phyloP scores from a whole-genome alignment of 2,113 vertebrate genomes.

The Sula dactylatra region DNA sequence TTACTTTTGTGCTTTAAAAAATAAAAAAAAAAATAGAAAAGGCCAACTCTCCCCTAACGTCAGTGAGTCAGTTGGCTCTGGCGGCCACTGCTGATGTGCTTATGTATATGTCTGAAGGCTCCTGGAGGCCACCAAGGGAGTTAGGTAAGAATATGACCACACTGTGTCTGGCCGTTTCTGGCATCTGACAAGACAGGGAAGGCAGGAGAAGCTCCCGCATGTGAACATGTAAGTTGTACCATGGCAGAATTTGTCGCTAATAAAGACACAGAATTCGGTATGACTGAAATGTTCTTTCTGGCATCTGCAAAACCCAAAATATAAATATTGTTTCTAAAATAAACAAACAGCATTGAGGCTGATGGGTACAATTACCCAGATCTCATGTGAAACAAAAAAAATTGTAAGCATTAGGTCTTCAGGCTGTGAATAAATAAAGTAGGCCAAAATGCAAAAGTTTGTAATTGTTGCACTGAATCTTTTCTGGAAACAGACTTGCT shows the following conservation, averaged over 20 bases:
- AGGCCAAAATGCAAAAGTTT: background rate
- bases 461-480: background rate
- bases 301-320: background rate
- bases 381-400: background rate
- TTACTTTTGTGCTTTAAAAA: background rate
- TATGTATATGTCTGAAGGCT: background rate
- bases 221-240: background rate
- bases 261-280: background rate
- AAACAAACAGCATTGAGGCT: background rate
- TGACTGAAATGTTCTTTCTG: background rate
- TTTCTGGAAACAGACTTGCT: background rate
- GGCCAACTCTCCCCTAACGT: background rate
- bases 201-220: background rate
- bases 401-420: background rate
- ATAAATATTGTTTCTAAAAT: background rate
- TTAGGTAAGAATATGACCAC: background rate
- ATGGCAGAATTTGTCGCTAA: background rate
- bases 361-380: background rate
- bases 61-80: background rate
- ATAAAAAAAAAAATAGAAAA: background rate
- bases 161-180: background rate
- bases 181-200: background rate
- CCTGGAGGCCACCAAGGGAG: background rate
- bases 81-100: background rate
- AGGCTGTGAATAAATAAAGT: constrained; percentile 1